Percentiles rank a stretch among this genome's conserved stretches.
These are phyloP conservation scores for Drosophila barbarae DNA, from an alignment of 2,888 invertebrate genomes.

Conservation along the genomic window DNA sequence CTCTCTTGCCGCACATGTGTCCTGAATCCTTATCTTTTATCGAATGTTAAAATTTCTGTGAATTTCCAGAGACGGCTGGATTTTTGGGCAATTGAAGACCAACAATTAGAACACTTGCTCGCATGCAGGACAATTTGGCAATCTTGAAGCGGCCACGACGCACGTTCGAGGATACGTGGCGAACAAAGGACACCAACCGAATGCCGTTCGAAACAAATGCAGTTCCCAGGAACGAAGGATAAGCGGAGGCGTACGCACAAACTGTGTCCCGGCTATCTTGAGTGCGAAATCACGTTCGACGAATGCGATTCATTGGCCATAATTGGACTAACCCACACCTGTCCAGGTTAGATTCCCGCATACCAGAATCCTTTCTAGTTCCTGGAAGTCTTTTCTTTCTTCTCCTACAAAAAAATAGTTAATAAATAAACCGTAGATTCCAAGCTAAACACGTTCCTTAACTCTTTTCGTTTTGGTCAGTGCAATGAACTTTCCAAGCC, in stretches of 20 bases:
- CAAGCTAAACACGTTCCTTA: constrained; percentile 4
- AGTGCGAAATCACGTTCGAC: constrained; percentile 64
- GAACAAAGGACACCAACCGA: constrained; percentile 44
- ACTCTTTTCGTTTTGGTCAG: constrained; percentile 11
- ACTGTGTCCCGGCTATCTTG: constrained; percentile 53
- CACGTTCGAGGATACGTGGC: constrained; percentile 54
- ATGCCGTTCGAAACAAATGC: constrained; percentile 30
- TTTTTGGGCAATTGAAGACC: constrained; percentile 1
- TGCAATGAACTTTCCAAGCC: constrained; percentile 62
- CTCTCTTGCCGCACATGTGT: not conserved
- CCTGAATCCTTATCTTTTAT: constrained; percentile 13
- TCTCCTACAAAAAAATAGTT: not conserved
- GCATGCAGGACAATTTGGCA: constrained; percentile 35
- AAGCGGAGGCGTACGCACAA: constrained; percentile 6
- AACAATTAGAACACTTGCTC: constrained; percentile 26
- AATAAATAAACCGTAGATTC: not conserved
- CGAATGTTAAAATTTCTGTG: constrained; percentile 9
- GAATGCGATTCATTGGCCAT: constrained; percentile 33
- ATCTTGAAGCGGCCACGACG: constrained; percentile 23
- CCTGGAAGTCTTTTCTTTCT: constrained; percentile 19
- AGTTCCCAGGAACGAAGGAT: constrained; percentile 53
- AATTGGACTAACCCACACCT: constrained; percentile 51
- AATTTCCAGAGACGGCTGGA: not conserved
- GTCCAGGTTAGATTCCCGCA: constrained; percentile 20
- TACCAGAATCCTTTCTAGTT: constrained; percentile 54